Evolutionary conservation across 2,888 invertebrate genomes (phyloP).

Genomic region (Laothoe populi): DNA sequence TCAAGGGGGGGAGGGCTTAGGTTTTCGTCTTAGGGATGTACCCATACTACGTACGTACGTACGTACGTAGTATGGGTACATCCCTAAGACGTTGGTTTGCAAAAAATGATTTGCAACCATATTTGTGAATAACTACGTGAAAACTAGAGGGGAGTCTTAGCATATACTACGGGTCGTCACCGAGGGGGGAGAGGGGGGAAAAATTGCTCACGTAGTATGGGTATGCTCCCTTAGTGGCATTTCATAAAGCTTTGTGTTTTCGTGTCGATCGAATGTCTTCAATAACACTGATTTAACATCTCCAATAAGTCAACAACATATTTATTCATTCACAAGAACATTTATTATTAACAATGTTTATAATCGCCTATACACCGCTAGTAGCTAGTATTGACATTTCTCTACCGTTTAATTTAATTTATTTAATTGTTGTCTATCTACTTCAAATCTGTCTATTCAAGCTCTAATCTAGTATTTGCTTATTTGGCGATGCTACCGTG

Average conservation of each 20-base stretch:
- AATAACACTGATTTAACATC: constrained; percentile 25
- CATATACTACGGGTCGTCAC: too few relatives aligned
- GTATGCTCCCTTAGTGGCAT: too few relatives aligned
- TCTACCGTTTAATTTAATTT: constrained; percentile 42
- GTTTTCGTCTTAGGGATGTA: too few relatives aligned
- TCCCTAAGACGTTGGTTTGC: too few relatives aligned
- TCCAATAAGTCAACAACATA: constrained; percentile 60
- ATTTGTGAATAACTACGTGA: too few relatives aligned
- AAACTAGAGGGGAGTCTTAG: too few relatives aligned
- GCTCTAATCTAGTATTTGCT: constrained; percentile 5
- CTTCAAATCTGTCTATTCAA: constrained; percentile 8
- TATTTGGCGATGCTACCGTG: constrained; percentile 1
- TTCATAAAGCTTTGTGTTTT: background rate
- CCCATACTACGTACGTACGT: too few relatives aligned
- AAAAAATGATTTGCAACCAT: too few relatives aligned
- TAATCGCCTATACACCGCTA: constrained; percentile 58
- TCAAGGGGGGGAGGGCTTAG: too few relatives aligned
- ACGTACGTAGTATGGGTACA: too few relatives aligned
- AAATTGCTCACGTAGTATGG: too few relatives aligned
- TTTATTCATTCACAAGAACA: constrained; percentile 59
- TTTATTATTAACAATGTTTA: constrained; percentile 68
- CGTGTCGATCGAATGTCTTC: constrained; percentile 12
- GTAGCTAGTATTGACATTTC: constrained; percentile 44
- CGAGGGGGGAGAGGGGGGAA: too few relatives aligned
- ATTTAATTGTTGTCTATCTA: constrained; percentile 9